Conservation (phyloP, 2,797 vertebrate genomes). For the Megalops cyprinoides region DNA sequence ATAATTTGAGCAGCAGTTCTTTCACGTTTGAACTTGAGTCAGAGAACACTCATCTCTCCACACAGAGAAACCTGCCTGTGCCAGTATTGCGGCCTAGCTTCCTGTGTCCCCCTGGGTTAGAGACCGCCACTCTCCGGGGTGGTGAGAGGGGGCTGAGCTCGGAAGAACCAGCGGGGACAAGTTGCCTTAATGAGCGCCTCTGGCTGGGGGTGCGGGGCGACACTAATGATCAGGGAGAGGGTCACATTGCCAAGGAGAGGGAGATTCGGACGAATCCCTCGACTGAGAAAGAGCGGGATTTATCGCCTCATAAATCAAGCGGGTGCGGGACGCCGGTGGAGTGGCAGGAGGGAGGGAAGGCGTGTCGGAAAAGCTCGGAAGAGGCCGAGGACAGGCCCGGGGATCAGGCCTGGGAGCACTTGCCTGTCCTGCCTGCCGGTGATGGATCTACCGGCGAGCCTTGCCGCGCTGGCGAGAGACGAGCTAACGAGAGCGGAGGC, state of each 20-base stretch:
- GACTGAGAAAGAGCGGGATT: conserved; percentile 42
- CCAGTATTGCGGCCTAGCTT: not conserved
- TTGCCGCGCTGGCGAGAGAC: conserved; percentile 66
- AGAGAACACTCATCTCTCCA: conserved; percentile 7
- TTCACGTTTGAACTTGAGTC: not conserved
- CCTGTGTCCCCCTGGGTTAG: conserved; percentile 11
- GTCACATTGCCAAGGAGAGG: conserved; percentile 24
- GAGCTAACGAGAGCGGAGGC: conserved; percentile 72
- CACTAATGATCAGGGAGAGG: conserved; percentile 14
- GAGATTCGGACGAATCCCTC: not conserved
- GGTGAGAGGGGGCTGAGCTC: conserved; percentile 1
- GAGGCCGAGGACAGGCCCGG: conserved; percentile 58
- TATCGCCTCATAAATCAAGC: conserved; percentile 44
- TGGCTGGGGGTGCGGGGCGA: not conserved
- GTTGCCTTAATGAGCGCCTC: conserved; percentile 14
- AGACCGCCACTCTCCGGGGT: not conserved
- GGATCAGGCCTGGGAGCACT: conserved; percentile 40
- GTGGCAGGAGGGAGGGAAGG: conserved; percentile 46
- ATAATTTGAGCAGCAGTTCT: too few species aligned
- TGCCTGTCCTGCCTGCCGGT: conserved; percentile 53
- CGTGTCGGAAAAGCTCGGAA: conserved; percentile 29
- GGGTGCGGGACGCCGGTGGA: not conserved
- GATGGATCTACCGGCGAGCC: conserved; percentile 52
- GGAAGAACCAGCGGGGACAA: not conserved
- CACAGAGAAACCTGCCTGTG: conserved; percentile 19